Evolutionary conservation across 1,140 invertebrate genomes (phyloP), one percentile per base, ranked within the genome.

Genomic region (Procambarus clarkii): DNA sequence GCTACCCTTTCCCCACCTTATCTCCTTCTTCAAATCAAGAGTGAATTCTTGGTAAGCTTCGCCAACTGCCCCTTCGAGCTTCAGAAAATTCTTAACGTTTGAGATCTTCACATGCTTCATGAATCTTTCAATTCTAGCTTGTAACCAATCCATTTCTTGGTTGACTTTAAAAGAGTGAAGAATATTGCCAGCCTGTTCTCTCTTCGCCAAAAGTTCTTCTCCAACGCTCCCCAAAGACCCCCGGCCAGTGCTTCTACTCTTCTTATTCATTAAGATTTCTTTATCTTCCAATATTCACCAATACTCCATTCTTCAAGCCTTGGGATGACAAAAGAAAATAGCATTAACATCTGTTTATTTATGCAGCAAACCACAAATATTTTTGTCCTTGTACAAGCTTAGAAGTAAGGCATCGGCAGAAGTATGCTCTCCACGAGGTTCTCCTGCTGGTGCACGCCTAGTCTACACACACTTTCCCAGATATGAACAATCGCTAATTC

Each of bases 211-310:
- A 50, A 81, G 45, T 21, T 54, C 48, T 81, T 58, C 48, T 81
- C 48, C 79, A 81, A 54, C 46, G 48, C 54, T 81, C 79, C 79
- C 79, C 34, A 81, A 81, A 58, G 79, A 58, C 21, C 48, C 48
- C 79, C 24, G 79, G 79, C 79, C 79, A 81, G 50, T 81, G 50
- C 79, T 81, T 81, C 79, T 81, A 81, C 48, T 81, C 79, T 81
- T 81, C 79, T 44, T 11, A 81, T 34, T 81, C 79, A 81, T 54
- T 81, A 81, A 54, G 48, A 81, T 81, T 54, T 81, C 54, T 45
- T 79, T 54, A 81, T 81, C 79, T 81, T 81, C 79, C 79, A 81
- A 81, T 81, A 81, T 81, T 81, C 79, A 81, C 79, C 79, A 81
- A 58, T 81, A 81, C 79, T 81, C 48, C 79, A 81, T 81, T 81